Percentiles rank a stretch among this genome's conserved stretches.
phyloP scores from a whole-genome alignment of 2,797 vertebrate species.

The Ambastaia sidthimunki region DNA sequence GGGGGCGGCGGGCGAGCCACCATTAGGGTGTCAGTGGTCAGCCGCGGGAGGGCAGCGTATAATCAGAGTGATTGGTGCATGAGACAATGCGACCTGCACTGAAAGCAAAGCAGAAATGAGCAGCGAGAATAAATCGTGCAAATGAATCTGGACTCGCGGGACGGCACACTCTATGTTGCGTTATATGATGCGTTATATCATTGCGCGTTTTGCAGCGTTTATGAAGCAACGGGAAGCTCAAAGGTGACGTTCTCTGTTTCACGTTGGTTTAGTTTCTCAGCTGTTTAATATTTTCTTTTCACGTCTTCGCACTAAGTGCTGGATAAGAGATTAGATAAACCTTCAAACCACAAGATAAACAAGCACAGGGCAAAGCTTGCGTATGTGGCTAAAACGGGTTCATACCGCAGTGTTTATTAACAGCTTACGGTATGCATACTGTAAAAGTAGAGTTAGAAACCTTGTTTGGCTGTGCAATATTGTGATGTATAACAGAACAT shows the following conservation, averaged over 20 bases:
- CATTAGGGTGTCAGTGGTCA: conserved; percentile 40
- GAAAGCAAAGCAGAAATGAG: conserved; percentile 43
- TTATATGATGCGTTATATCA: not conserved
- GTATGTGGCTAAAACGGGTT: not conserved
- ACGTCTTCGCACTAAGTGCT: not conserved
- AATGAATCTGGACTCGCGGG: conserved; percentile 18
- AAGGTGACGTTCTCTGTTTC: conserved; percentile 2
- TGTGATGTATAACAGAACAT: not conserved
- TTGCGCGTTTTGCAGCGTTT: not conserved
- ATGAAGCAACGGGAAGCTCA: not conserved
- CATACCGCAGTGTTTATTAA: not conserved
- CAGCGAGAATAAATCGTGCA: conserved; percentile 3
- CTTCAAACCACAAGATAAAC: not conserved
- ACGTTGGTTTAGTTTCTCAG: not conserved
- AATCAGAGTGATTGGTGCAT: conserved; percentile 54
- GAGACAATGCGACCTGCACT: conserved; percentile 17
- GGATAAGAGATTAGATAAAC: conserved; percentile 27
- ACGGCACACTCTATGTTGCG: not conserved
- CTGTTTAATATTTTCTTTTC: not conserved
- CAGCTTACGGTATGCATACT: not conserved
- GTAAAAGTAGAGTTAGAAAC: not conserved
- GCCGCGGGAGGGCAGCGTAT: conserved; percentile 39
- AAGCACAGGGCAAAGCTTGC: not conserved
- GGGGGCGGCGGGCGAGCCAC: conserved; percentile 11
- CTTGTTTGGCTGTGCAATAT: not conserved